Base-by-base conservation (phyloP, 2,888 invertebrate genomes). In the Lasioglossum calceatum region DNA sequence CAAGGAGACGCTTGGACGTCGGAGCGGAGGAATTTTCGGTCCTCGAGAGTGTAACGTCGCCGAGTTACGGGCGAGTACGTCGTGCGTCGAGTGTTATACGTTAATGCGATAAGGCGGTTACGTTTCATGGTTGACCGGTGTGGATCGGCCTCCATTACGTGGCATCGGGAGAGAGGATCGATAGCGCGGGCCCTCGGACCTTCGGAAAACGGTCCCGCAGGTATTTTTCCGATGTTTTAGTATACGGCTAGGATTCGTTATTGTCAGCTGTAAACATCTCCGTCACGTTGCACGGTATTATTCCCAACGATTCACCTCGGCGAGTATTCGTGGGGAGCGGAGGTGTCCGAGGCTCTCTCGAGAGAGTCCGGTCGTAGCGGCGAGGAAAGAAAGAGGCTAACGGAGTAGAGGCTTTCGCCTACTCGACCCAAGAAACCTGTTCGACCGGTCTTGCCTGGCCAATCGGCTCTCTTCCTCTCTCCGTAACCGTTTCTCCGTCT, bases 351-450 rank as follows among this genome's bases (percentile, higher is more conserved):
- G 86, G 74, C 78, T 81, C 86, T 87, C 91, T 89, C 78, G 84
- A 89, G 84, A 89, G 84, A 89, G 85, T 85, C 86, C 91, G 84
- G 85, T 36, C 82, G 67, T 19, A 85, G 67, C 67, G 85, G 61
- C 83, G 86, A 73, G 87, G 83, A 86, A 88, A 89, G 90, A 89
- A 91, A 89, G 89, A 91, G 93, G 92, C 92, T 94, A 93, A 93
- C 94, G 94, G 93, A 93, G 93, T 92, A 90, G 92, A 92, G 92
- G 91, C 93, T 93, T 93, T 94, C 93, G 94, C 94, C 94, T 93
- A 93, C 92, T 92, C 93, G 92, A 93, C 91, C 92, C 91, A 91
- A 91, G 91, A 93, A 94, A 94, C 94, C 93, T 92, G 94, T 94
- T 92, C 89, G 92, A 94, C 94, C 94, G 94, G 94, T 94, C 92